A percentile compares a stretch with the other conserved stretches of the same genome.
phyloP scores from a whole-genome alignment of 2,113 vertebrate species.

The Variabilichromis moorii region DNA sequence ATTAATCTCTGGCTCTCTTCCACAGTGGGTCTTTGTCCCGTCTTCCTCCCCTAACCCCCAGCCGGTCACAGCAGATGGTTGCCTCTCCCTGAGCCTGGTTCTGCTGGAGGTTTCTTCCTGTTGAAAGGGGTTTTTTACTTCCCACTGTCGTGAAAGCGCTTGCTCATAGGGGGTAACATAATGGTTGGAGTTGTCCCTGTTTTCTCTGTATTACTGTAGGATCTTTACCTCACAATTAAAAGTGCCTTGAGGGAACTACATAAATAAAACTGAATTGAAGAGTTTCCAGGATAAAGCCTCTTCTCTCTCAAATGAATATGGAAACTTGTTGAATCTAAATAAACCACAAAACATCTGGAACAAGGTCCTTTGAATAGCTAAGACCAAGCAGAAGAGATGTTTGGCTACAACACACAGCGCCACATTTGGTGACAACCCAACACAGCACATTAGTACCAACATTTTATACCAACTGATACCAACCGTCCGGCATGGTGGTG shows the following conservation, averaged over 20 bases:
- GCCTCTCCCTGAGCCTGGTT: neutral
- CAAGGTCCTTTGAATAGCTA: neutral
- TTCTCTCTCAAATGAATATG: neutral
- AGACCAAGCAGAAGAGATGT: neutral
- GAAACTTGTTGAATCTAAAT: neutral
- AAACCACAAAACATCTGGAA: neutral
- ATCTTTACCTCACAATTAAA: neutral
- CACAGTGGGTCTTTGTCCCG: neutral
- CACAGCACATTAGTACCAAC: neutral
- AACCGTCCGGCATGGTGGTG: neutral
- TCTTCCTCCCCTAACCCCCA: neutral
- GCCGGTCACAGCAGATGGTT: neutral
- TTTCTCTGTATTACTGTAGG: neutral
- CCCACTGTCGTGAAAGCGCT: neutral
- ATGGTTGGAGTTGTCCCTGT: neutral
- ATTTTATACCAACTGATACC: neutral
- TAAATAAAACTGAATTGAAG: neutral
- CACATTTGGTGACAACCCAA: neutral
- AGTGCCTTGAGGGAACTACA: neutral
- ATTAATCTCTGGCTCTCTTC: neutral
- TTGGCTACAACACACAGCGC: neutral
- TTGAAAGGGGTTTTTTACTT: fast-evolving
- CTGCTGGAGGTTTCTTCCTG: neutral
- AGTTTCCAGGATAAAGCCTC: neutral
- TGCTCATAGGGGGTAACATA: neutral